Conservation (phyloP, 2,888 invertebrate species). For the Sinohyriopsis cumingii region DNA sequence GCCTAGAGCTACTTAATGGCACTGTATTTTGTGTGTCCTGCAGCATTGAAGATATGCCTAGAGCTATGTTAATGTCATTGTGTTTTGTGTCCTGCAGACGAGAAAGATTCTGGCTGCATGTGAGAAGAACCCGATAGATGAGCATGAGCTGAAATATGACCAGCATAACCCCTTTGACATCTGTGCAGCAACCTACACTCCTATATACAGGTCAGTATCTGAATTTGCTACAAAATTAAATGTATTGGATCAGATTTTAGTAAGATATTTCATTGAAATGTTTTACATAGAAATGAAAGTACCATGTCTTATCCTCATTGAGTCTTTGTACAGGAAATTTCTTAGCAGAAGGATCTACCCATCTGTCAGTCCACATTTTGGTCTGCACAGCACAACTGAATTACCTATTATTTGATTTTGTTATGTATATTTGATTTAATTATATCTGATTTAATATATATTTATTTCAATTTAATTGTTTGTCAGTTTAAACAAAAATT, state of each 20-base stretch:
- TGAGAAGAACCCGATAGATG: constrained; percentile 91
- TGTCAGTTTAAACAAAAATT: no score
- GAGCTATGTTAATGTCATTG: no score
- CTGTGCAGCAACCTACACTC: constrained; percentile 92
- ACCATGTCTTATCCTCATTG: background rate
- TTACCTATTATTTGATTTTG: no score
- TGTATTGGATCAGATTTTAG: background rate
- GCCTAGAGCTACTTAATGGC: no score
- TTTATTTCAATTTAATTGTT: no score
- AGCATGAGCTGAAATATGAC: constrained; percentile 91
- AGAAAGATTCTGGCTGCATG: constrained; percentile 95
- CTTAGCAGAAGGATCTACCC: no score
- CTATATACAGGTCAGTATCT: constrained; percentile 82
- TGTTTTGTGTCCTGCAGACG: constrained; percentile 77
- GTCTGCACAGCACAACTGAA: no score
- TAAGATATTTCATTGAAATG: background rate
- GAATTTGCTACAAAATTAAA: background rate
- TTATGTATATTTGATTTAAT: no score
- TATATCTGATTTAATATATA: no score
- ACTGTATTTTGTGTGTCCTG: constrained; percentile 6
- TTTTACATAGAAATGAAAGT: background rate
- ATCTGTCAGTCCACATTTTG: no score
- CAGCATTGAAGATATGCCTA: constrained; percentile 74
- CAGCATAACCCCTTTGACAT: constrained; percentile 98
- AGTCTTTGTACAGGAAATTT: no score